A percentile compares a stretch with the other conserved stretches of the same genome.
Evolutionary conservation across 2,888 invertebrate species (phyloP).

Genomic region (Melieria crassipennis): DNA sequence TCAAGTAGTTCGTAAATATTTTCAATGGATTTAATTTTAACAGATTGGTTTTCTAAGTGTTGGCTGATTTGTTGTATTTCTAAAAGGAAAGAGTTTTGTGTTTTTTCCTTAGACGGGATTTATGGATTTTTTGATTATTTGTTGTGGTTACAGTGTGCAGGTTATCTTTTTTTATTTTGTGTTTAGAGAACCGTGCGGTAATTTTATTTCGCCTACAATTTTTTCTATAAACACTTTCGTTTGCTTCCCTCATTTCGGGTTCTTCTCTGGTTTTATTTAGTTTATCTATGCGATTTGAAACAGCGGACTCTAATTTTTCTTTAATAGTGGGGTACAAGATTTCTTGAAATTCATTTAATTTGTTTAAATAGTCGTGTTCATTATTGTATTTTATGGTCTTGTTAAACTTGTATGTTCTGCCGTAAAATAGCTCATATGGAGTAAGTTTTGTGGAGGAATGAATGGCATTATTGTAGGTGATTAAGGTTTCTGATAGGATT

Average conservation of each 20-base stretch:
- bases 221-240: no score
- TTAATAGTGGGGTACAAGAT: neutral
- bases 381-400: neutral
- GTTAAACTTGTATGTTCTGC: neutral
- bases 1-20: no score
- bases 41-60: no score
- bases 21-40: no score
- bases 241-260: neutral
- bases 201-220: no score
- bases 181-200: no score
- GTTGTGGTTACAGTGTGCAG: no score
- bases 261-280: neutral
- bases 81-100: no score
- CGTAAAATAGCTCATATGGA: neutral
- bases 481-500: neutral
- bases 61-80: no score
- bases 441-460: slow-evolving; percentile 2
- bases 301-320: neutral
- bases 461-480: slow-evolving; percentile 3
- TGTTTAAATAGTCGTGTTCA: neutral
- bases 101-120: no score
- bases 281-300: neutral
- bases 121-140: no score
- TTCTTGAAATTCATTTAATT: neutral
- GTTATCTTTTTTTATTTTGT: no score